phyloP scores from a whole-genome alignment of 2,888 invertebrate genomes.

The Drosophila antonietae region DNA sequence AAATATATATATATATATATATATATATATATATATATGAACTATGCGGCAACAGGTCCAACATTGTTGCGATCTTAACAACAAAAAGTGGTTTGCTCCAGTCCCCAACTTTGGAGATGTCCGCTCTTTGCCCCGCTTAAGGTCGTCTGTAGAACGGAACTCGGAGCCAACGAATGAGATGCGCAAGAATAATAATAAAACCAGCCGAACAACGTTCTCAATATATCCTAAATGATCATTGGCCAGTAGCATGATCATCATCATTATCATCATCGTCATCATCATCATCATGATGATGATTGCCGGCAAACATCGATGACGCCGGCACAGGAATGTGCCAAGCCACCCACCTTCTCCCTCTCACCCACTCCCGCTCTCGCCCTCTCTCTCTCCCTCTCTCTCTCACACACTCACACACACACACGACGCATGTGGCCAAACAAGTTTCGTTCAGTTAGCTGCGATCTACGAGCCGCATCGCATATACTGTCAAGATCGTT shows the following conservation, averaged over 20 bases:
- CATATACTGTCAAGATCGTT: constrained; percentile 58
- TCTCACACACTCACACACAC: constrained; percentile 3
- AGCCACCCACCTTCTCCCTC: constrained; percentile 8
- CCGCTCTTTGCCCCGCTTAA: constrained; percentile 68
- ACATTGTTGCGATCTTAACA: constrained; percentile 47
- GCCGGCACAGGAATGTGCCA: constrained; percentile 65
- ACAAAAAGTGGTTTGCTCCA: constrained; percentile 72
- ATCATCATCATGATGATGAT: constrained; percentile 11
- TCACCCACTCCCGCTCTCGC: not conserved
- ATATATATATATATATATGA: constrained; percentile 16
- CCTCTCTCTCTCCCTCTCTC: not conserved
- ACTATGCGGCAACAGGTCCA: constrained; percentile 72
- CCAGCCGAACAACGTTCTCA: constrained; percentile 22
- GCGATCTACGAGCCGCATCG: constrained; percentile 39
- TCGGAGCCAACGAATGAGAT: constrained; percentile 50
- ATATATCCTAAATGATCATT: constrained; percentile 31
- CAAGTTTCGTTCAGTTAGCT: constrained; percentile 46
- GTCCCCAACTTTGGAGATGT: constrained; percentile 66
- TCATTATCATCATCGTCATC: not conserved
- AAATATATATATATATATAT: not conserved
- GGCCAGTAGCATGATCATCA: constrained; percentile 18
- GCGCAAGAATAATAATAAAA: constrained; percentile 7
- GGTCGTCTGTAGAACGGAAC: constrained; percentile 78
- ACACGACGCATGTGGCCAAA: constrained; percentile 31
- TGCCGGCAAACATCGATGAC: constrained; percentile 58